Evolutionary conservation across 23 tunicate genomes (phyloP), one percentile per base, ranked within the genome.

Genomic region (Corella eumyota): DNA sequence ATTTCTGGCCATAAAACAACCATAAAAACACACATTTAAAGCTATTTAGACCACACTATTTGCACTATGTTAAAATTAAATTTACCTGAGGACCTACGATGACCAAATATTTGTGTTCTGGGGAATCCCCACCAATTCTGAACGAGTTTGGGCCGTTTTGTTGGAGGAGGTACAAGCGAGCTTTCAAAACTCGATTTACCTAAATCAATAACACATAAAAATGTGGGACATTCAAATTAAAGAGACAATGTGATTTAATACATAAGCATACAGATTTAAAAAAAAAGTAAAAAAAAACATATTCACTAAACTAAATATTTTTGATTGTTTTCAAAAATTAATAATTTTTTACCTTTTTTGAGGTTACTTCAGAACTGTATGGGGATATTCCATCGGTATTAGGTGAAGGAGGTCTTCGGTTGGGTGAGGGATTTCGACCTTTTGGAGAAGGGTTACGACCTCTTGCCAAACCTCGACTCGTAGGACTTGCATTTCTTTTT

Each of bases 141-240:
- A 84, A 84, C 25, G 94, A 84, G 50, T 84, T 75, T 29, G 94
- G 94, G 13, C 94, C 94, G 62, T 84, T 84, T 70, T 75, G 94
- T 34, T 84, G 94, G 56, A 84, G 83, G 17, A 84, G 78, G 49
- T 84, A 84, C 25, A 84, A 55, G 3, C 83, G 72, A 4, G 94
- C 94, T 54, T 84, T 84, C 73, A 75, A 35, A 4, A 84, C 94
- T 17, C 94, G 71, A 50, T 66, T 68, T 11, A 84, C 81, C 94
- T 84, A 76, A 58, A 81, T 19, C 11, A 51, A 40, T 40, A 40
- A 40, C 13, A 40, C 6, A 28, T 32, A 9, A 25, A 62, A 9
- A 36, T 9, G 20, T 6, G 27, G 24, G 11, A 26, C n/a, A 20
- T 23, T 23, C 13, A 53, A 53, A 53, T 53, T 20, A 53, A 13